A percentile compares a stretch with the other conserved stretches of the same genome.
These are phyloP conservation scores for Salpingus planirostris DNA, from an alignment of 2,888 invertebrate species.

Conservation along the genomic window DNA sequence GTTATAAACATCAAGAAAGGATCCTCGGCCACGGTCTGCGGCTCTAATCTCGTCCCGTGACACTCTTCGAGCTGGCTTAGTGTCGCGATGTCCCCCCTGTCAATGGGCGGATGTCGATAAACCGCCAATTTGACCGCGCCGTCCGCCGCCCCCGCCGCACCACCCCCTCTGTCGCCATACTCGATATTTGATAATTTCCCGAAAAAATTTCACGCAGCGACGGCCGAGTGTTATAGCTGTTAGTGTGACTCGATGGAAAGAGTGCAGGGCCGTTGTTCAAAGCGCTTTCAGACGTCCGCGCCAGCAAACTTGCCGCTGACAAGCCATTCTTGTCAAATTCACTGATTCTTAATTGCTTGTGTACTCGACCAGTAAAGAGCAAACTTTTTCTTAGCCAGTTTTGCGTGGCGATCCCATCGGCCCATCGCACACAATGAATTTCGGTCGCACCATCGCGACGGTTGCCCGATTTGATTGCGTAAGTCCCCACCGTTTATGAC, in stretches of 20 bases:
- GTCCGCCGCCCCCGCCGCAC: no score
- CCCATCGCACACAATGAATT: no score
- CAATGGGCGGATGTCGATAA: conserved; percentile 8
- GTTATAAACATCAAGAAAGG: conserved; percentile 25
- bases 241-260: conserved; percentile 10
- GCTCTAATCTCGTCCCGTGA: conserved; percentile 6
- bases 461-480: no score
- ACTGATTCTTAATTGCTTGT: conserved; percentile 34
- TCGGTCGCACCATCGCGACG: no score
- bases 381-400: conserved; percentile 19
- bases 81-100: conserved; percentile 13
- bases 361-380: conserved; percentile 28
- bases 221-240: no score
- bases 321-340: conserved; percentile 33
- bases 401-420: no score
- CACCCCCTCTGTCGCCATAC: no score
- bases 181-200: no score
- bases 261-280: conserved; percentile 16
- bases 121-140: conserved; percentile 12
- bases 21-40: conserved; percentile 14
- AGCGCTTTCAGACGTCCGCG: conserved; percentile 29
- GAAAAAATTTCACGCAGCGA: no score
- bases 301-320: conserved; percentile 32
- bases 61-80: conserved; percentile 14
- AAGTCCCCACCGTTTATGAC: no score